Conservation (phyloP, 92 coral and sea anemone genomes). For the Ricordea florida region DNA sequence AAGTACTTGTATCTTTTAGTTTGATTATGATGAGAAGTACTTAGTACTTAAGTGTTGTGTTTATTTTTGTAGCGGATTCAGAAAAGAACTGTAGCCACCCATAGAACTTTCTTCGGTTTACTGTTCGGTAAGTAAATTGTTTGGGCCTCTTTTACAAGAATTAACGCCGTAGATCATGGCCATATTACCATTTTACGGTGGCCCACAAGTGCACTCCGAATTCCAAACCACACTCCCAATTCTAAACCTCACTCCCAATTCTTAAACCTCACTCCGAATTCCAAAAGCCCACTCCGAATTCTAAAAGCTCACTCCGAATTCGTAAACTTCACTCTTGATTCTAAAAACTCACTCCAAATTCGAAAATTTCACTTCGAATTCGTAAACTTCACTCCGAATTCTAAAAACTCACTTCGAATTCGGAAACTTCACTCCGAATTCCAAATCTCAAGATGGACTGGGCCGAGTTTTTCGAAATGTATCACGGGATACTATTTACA, state of each 20-base stretch:
- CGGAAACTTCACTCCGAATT: slow-evolving; percentile 1
- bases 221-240: background rate
- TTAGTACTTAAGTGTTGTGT: background rate
- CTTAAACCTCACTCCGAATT: background rate
- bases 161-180: no score
- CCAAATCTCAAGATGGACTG: background rate
- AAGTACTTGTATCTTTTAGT: background rate
- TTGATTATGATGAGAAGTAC: background rate
- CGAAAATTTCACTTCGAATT: slow-evolving; percentile 18
- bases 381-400: slow-evolving; percentile 28
- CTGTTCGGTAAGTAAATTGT: slow-evolving; percentile 74
- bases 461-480: background rate
- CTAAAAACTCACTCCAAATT: slow-evolving; percentile 4
- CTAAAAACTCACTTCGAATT: background rate
- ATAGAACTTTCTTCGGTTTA: slow-evolving; percentile 79
- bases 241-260: background rate
- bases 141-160: no score
- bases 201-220: no score
- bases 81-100: slow-evolving; percentile 69
- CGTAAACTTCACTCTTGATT: slow-evolving; percentile 8
- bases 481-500: background rate
- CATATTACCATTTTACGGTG: no score
- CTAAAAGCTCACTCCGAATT: slow-evolving; percentile 8
- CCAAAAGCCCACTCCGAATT: background rate
- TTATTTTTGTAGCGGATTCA: slow-evolving; percentile 65